Evolutionary conservation across 2,888 invertebrate genomes (phyloP).

Genomic region (Aspidiotus destructor): DNA sequence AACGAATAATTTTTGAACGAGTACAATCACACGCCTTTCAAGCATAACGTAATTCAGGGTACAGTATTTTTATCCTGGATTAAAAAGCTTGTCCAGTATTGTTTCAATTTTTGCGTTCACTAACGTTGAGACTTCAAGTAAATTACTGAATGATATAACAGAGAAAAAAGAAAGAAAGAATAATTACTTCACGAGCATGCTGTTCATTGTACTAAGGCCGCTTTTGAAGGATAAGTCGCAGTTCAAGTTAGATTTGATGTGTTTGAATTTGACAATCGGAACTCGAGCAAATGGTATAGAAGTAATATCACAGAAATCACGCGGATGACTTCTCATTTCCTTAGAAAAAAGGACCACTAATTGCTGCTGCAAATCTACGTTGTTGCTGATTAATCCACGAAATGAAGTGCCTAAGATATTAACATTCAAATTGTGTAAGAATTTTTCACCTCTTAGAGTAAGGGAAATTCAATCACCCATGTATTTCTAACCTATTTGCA

Average conservation of each 20-base stretch:
- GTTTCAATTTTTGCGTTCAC: no score
- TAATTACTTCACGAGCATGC: conserved; percentile 35
- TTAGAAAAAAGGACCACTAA: conserved; percentile 11
- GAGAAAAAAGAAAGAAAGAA: no score
- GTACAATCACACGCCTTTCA: no score
- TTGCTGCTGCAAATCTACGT: conserved; percentile 19
- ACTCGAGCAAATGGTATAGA: conserved; percentile 35
- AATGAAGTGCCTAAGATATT: conserved; percentile 18
- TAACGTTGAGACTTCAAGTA: no score
- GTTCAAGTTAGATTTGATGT: conserved; percentile 29
- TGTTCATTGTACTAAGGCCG: conserved; percentile 36
- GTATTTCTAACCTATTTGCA: conserved; percentile 34
- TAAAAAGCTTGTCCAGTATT: no score
- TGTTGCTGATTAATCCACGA: conserved; percentile 5
- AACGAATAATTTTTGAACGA: no score
- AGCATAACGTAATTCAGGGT: no score
- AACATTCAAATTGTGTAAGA: not conserved
- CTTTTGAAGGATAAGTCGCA: conserved; percentile 36
- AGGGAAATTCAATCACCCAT: not conserved
- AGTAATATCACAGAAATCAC: conserved; percentile 32
- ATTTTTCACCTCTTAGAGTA: not conserved
- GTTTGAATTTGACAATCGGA: conserved; percentile 35
- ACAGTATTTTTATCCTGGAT: no score
- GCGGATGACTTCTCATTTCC: conserved; percentile 7
- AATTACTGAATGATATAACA: no score